Evolutionary conservation across 2,113 vertebrate genomes (phyloP).

Genomic region (Nesoenas mayeri): DNA sequence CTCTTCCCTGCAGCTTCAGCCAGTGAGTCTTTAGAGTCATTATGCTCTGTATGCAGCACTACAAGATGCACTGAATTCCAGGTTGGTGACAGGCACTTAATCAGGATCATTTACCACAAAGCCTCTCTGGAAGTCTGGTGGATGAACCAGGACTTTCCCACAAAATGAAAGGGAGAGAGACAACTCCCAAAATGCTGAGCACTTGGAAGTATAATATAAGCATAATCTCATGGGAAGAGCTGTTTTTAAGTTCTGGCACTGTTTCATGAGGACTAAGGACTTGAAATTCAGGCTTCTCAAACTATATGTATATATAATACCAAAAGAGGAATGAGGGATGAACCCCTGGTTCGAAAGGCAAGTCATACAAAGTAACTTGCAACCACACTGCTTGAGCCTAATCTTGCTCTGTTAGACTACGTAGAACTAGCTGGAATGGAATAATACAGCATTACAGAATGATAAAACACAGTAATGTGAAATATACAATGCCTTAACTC

Average conservation of each 20-base stretch:
- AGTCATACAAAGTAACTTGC: background rate
- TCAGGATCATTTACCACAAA: background rate
- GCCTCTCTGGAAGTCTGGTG: background rate
- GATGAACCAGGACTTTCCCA: background rate
- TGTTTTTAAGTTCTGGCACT: background rate
- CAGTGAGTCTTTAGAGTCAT: background rate
- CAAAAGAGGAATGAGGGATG: background rate
- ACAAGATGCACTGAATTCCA: background rate
- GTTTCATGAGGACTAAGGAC: background rate
- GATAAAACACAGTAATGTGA: background rate
- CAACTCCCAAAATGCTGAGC: background rate
- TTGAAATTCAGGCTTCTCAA: background rate
- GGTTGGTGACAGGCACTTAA: background rate
- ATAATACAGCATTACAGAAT: background rate
- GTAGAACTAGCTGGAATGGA: background rate
- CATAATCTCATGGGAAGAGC: background rate
- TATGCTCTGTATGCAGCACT: background rate
- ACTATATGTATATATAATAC: fast-evolving
- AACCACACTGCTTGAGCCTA: background rate
- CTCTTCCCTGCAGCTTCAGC: background rate
- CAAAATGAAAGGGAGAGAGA: background rate
- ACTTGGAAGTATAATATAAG: background rate
- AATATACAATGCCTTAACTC: background rate
- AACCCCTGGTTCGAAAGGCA: background rate
- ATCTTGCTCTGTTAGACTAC: background rate